These are phyloP conservation scores for Ormyrus thymus DNA, from an alignment of 2,888 invertebrate species.

Conservation along the genomic window DNA sequence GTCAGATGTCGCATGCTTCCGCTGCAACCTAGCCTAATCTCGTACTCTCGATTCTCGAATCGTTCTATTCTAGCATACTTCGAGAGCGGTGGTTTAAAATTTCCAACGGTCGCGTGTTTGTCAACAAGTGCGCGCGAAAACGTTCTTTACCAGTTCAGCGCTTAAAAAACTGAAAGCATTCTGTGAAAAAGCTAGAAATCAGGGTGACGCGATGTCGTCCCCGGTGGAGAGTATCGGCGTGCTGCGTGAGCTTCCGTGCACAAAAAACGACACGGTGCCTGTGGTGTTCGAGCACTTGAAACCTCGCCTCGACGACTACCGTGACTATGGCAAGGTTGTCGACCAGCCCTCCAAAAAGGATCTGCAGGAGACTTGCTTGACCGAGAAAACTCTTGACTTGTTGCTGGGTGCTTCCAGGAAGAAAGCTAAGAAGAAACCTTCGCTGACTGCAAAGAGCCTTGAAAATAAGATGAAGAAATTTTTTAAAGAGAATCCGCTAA, in stretches of 20 bases:
- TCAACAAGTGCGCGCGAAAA: background rate
- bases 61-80: too few species aligned
- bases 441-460: conserved; percentile 12
- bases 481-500: conserved; percentile 3
- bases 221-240: conserved; percentile 37
- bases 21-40: too few species aligned
- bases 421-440: background rate
- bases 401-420: background rate
- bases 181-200: too few species aligned
- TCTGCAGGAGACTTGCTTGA: background rate
- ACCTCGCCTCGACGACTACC: background rate
- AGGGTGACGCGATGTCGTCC: conserved; percentile 31
- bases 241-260: conserved; percentile 25
- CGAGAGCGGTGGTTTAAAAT: background rate
- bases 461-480: conserved; percentile 9
- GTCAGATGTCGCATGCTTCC: too few species aligned
- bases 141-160: too few species aligned
- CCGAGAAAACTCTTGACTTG: background rate
- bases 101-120: background rate
- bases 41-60: too few species aligned
- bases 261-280: background rate
- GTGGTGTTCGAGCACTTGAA: background rate
- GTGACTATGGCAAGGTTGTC: background rate
- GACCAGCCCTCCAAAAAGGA: background rate
- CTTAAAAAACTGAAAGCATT: too few species aligned